These are phyloP conservation scores for Radopholus similis DNA, from an alignment of 1,140 invertebrate genomes.

Conservation along the genomic window DNA sequence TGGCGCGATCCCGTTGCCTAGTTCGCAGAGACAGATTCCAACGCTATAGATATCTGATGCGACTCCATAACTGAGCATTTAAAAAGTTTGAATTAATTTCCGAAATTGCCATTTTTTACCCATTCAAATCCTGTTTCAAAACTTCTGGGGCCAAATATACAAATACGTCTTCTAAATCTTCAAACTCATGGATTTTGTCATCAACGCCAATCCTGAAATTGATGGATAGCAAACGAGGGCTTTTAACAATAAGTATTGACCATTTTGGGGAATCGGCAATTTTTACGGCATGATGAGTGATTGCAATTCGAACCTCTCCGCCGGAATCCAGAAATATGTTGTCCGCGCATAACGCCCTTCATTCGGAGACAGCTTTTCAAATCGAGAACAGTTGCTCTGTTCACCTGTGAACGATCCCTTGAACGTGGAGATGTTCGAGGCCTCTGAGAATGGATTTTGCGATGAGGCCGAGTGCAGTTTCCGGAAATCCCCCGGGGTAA, in stretches of 20 bases:
- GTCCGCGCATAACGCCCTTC: conserved; percentile 75
- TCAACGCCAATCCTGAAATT: conserved; percentile 56
- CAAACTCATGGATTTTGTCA: conserved; percentile 72
- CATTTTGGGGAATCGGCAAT: background rate
- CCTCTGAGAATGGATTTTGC: conserved; percentile 72
- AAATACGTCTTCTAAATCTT: conserved; percentile 69
- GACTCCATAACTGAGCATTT: conserved; percentile 80
- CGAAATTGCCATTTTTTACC: no score
- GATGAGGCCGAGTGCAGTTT: conserved; percentile 75
- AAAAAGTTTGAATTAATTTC: no score
- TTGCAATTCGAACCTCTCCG: conserved; percentile 66
- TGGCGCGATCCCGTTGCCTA: conserved; percentile 81
- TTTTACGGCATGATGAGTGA: background rate
- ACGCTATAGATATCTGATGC: conserved; percentile 85
- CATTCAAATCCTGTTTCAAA: conserved; percentile 72
- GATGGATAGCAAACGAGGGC: background rate
- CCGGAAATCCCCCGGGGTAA: conserved; percentile 66
- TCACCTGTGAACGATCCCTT: conserved; percentile 28
- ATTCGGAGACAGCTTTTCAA: conserved; percentile 63
- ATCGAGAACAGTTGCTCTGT: background rate
- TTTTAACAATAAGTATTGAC: background rate
- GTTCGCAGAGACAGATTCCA: conserved; percentile 79
- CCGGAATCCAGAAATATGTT: conserved; percentile 74
- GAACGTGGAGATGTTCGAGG: conserved; percentile 71
- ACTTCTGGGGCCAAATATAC: conserved; percentile 86